A percentile compares a stretch with the other conserved stretches of the same genome.
phyloP scores from a whole-genome alignment of 2,797 vertebrate species.

The Sarcophilus harrisii region DNA sequence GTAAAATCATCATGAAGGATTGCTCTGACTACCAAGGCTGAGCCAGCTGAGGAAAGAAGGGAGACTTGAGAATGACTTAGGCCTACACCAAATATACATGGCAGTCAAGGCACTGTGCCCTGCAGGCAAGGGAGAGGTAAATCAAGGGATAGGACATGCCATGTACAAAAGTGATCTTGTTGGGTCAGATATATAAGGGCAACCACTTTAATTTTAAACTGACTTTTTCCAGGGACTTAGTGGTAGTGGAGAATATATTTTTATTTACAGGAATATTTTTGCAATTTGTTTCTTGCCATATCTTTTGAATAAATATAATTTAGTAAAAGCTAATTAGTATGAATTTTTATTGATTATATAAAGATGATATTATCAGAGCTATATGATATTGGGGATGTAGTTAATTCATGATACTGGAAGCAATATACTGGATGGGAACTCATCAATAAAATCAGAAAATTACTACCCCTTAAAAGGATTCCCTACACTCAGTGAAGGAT shows the following conservation, averaged over 20 bases:
- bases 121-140: neutral
- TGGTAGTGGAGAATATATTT: neutral
- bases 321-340: neutral
- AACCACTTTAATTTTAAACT: neutral
- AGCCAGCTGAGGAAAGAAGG: neutral
- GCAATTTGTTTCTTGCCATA: neutral
- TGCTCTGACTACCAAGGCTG: neutral
- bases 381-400: neutral
- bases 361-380: neutral
- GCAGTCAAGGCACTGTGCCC: neutral
- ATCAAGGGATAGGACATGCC: neutral
- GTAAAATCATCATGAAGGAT: neutral
- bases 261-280: neutral
- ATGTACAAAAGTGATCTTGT: neutral
- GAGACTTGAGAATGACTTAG: neutral
- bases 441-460: neutral
- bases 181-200: neutral
- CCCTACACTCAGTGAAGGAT: too few species aligned
- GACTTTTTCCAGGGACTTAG: neutral
- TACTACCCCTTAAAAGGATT: too few species aligned
- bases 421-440: neutral
- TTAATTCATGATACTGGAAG: neutral
- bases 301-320: neutral
- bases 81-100: neutral
- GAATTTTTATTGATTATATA: neutral